Percentiles rank a stretch among this genome's conserved stretches.
phyloP scores from a whole-genome alignment of 2,888 invertebrate genomes.

The Elmis aenea region DNA sequence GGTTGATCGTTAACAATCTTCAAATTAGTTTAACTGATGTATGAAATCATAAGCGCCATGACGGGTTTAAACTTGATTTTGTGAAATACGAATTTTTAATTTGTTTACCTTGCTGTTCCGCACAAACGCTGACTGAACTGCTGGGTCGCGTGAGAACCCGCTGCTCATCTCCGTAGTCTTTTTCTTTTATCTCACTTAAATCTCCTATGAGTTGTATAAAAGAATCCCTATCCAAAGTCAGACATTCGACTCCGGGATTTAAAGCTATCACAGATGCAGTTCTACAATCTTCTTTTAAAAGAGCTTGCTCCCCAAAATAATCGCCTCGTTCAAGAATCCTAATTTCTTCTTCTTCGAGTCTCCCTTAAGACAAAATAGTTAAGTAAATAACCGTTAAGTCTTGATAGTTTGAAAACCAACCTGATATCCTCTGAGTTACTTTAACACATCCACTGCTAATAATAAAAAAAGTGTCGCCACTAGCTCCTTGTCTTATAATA shows the following conservation, averaged over 20 bases:
- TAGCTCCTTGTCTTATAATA: conserved; percentile 61
- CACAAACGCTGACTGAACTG: conserved; percentile 40
- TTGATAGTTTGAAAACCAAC: conserved; percentile 25
- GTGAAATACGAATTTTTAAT: conserved; percentile 1
- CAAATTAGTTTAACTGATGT: no score
- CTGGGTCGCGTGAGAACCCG: conserved; percentile 45
- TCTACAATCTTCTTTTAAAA: conserved; percentile 60
- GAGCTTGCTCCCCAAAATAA: conserved; percentile 63
- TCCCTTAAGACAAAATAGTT: conserved; percentile 28
- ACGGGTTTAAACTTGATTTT: no score
- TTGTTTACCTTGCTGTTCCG: conserved; percentile 33
- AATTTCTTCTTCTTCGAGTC: conserved; percentile 53
- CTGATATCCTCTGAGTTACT: conserved; percentile 48
- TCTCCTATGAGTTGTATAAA: conserved; percentile 74
- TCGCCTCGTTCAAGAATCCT: conserved; percentile 55
- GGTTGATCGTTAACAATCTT: background rate
- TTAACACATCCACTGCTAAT: conserved; percentile 57
- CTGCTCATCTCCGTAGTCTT: conserved; percentile 66
- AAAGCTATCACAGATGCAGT: conserved; percentile 65
- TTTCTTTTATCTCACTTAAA: conserved; percentile 66
- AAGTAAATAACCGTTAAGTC: no score
- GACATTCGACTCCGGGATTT: conserved; percentile 58
- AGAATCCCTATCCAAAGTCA: conserved; percentile 61
- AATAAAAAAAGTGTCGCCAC: conserved; percentile 62
- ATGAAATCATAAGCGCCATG: no score